Base-by-base conservation (phyloP, 2,797 vertebrate genomes). In the Ficedula albicollis region DNA sequence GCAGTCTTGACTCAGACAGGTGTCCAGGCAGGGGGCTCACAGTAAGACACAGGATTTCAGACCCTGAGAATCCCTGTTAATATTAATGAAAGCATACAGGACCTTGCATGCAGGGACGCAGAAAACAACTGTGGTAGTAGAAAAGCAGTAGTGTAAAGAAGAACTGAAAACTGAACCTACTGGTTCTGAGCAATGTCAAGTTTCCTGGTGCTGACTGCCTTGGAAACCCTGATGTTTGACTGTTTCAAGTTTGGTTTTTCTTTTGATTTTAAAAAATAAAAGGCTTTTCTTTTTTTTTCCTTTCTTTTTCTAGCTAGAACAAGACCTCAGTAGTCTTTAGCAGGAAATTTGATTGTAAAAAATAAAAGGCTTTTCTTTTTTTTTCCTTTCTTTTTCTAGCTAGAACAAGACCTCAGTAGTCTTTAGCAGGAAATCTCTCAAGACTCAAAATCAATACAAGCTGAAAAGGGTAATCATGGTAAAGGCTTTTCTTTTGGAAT, bases 401-500 rank as follows among this genome's bases (percentile, higher is more conserved):
- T 68, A 69, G 26, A 43, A 83, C n/a, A 87, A 79, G 82, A 60
- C 36, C 68, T 62, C 54, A 49, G 51, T 48, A 81, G 46, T 81
- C 46, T 94, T 94, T 38, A 85, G 46, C 21, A 87, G 39, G 66
- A 94, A 94, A 66, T 84, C 58, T 87, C 78, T 80, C 51, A 92
- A 91, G 82, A 81, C 56, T 77, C 36, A 85, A 84, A 95, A 90
- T 87, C 86, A 80, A 92, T 68, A 89, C 74, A 93, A 85, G 41
- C 59, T 85, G 58, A 75, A 91, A 90, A 91, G n/a, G 36, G 48
- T 86, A 93, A 93, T 90, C 2, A 1, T 30, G 21, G 67, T 13
- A 88, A 91, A 92, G 58, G 34, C 6, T 96, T 92, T 87, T 78
- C 39, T 72, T 88, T 34, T 43, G 26, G 59, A 90, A 87, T 82